These are phyloP conservation scores for Drosophila prolongata DNA, from an alignment of 2,888 invertebrate genomes.

Conservation along the genomic window DNA sequence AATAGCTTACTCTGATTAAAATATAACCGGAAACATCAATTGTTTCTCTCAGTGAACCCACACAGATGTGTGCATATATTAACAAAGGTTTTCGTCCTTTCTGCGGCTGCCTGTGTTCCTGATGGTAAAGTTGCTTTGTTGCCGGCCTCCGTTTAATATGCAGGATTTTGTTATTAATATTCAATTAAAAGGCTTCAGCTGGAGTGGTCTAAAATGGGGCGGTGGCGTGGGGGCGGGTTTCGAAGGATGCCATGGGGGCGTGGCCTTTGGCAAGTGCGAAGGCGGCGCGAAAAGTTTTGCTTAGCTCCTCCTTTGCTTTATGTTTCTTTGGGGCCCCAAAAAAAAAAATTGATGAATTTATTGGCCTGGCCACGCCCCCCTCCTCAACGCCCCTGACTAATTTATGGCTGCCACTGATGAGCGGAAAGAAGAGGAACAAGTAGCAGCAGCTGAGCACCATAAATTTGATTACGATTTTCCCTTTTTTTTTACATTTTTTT, in stretches of 20 bases:
- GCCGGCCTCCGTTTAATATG: constrained; percentile 58
- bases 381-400: constrained; percentile 22
- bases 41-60: constrained; percentile 8
- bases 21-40: neutral
- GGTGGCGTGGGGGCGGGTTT: neutral
- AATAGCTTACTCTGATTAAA: neutral
- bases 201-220: constrained; percentile 6
- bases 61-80: constrained; percentile 52
- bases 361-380: constrained; percentile 40
- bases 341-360: constrained; percentile 54
- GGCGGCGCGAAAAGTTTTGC: constrained; percentile 42
- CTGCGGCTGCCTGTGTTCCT: constrained; percentile 33
- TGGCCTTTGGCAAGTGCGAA: constrained; percentile 28
- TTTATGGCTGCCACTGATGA: constrained; percentile 38
- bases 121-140: constrained; percentile 31
- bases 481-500: neutral
- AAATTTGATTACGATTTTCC: constrained; percentile 39
- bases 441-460: constrained; percentile 27
- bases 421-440: constrained; percentile 1
- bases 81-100: constrained; percentile 50
- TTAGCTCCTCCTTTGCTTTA: constrained; percentile 3
- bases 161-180: constrained; percentile 78
- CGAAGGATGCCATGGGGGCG: constrained; percentile 16
- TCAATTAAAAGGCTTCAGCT: constrained; percentile 66
- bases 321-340: constrained; percentile 12